phyloP scores from a whole-genome alignment of 37 sponge, comb jelly and placozoan genomes.

The Cladorhizidae sp. region DNA sequence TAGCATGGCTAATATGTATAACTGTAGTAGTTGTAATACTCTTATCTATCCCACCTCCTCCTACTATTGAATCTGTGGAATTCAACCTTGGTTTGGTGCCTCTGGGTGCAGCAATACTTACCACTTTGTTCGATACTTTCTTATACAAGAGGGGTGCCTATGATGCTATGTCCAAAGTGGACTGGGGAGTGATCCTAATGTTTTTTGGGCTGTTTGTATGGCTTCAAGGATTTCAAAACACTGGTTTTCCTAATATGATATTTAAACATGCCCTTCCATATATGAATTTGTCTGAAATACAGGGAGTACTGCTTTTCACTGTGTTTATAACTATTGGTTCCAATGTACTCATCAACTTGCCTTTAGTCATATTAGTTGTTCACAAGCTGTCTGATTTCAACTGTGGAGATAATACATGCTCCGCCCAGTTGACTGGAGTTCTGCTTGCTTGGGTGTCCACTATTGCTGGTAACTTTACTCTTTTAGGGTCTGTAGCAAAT shows the following conservation, averaged over 20 bases:
- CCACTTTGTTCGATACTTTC: conserved; percentile 79
- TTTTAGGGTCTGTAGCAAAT: conserved; percentile 86
- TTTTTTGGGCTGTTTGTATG: conserved; percentile 91
- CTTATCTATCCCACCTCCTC: conserved; percentile 63
- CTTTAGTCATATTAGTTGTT: conserved; percentile 73
- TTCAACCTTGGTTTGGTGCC: conserved; percentile 90
- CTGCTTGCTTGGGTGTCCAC: conserved; percentile 84
- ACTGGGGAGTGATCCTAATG: conserved; percentile 90
- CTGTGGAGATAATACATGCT: conserved; percentile 37
- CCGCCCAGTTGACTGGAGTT: conserved; percentile 33
- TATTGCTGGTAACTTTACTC: conserved; percentile 80
- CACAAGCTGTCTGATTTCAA: conserved; percentile 29
- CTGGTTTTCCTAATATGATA: conserved; percentile 40
- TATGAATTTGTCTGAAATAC: conserved; percentile 49
- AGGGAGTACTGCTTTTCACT: conserved; percentile 66
- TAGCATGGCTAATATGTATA: conserved; percentile 51
- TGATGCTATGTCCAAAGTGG: conserved; percentile 76
- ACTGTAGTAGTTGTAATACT: conserved; percentile 55
- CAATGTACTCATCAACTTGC: conserved; percentile 81
- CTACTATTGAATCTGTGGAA: conserved; percentile 28
- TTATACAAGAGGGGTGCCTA: conserved; percentile 62
- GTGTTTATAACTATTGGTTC: conserved; percentile 74
- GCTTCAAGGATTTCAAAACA: conserved; percentile 81
- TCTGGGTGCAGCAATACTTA: conserved; percentile 65
- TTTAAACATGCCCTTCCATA: conserved; percentile 28